These are phyloP conservation scores for Palythoa caribaeorum DNA, from an alignment of 92 coral and sea anemone genomes.

Conservation along the genomic window DNA sequence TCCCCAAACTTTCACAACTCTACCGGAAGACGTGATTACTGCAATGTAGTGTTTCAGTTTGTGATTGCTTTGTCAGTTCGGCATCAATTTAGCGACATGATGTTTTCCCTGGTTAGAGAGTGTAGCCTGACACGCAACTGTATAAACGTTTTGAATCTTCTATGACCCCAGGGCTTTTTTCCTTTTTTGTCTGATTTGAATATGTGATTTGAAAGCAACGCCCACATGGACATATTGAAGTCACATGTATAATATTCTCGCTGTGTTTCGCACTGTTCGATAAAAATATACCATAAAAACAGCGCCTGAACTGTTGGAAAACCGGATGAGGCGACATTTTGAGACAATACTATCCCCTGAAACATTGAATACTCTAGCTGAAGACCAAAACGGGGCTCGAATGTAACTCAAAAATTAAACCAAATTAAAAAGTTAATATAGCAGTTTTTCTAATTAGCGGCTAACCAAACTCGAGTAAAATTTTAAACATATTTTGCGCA, in stretches of 20 bases:
- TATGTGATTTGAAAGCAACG: neutral
- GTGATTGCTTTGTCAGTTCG: neutral
- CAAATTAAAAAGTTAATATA: neutral
- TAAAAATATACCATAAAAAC: slow-evolving; percentile 1
- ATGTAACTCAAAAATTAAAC: neutral
- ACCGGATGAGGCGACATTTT: neutral
- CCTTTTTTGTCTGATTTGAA: neutral
- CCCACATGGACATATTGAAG: slow-evolving; percentile 2
- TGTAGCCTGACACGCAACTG: neutral
- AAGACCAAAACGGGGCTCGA: neutral
- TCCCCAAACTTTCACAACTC: neutral
- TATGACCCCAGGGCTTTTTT: neutral
- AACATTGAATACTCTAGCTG: neutral
- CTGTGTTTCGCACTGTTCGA: neutral
- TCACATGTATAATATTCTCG: neutral
- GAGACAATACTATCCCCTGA: neutral
- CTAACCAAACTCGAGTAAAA: neutral
- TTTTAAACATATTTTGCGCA: neutral
- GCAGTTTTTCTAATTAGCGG: slow-evolving; percentile 1
- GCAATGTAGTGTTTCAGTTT: neutral
- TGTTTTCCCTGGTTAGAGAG: neutral
- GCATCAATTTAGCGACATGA: neutral
- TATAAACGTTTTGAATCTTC: neutral
- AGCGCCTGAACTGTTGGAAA: neutral
- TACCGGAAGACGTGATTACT: slow-evolving; percentile 6